These are phyloP conservation scores for Brachylomia viminalis DNA, from an alignment of 2,888 invertebrate genomes.

Conservation along the genomic window DNA sequence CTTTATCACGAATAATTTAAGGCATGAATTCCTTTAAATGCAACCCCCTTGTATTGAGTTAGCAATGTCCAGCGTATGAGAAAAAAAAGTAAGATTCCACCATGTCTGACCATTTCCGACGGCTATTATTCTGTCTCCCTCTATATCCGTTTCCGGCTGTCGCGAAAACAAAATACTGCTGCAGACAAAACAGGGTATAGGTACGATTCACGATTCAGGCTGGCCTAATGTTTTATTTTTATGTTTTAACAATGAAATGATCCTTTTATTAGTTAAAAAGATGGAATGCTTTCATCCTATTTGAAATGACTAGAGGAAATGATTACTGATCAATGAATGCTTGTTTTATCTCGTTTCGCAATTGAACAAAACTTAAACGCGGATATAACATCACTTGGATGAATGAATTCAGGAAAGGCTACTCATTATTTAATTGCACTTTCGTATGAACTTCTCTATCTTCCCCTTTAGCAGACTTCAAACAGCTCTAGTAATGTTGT, in stretches of 20 bases:
- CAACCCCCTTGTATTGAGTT: constrained; percentile 78
- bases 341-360: not conserved
- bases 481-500: not conserved
- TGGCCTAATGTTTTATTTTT: constrained; percentile 54
- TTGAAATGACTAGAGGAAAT: constrained; percentile 17
- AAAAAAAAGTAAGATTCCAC: constrained; percentile 88
- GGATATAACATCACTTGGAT: not conserved
- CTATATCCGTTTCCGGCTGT: constrained; percentile 90
- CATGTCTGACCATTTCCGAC: constrained; percentile 91
- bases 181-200: constrained; percentile 77
- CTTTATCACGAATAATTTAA: constrained; percentile 55
- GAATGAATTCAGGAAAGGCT: not conserved
- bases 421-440: not conserved
- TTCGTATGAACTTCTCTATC: not conserved
- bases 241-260: constrained; percentile 39
- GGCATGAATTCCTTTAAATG: constrained; percentile 64
- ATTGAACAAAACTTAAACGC: not conserved
- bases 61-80: constrained; percentile 85
- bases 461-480: not conserved
- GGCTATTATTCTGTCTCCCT: constrained; percentile 91
- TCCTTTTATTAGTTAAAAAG: constrained; percentile 48
- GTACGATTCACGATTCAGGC: constrained; percentile 63
- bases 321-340: constrained; percentile 35
- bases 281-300: constrained; percentile 37
- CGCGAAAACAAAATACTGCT: constrained; percentile 88